Evolutionary conservation across 2,113 vertebrate genomes (phyloP).

Genomic region (Sphyrna mokarran): DNA sequence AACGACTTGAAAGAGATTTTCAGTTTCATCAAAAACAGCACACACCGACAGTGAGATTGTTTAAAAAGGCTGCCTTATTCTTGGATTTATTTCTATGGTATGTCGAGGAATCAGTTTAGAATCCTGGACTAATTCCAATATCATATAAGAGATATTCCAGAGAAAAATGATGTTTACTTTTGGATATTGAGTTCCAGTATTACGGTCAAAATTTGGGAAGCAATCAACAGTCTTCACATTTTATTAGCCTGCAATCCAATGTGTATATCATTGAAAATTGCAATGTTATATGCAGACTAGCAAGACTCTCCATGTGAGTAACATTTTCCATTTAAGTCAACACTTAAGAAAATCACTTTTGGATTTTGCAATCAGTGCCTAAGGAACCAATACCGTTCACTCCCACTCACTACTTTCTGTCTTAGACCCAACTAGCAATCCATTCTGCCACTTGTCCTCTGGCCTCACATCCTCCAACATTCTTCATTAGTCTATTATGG

Average conservation of each 20-base stretch:
- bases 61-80: neutral
- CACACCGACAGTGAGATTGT: neutral
- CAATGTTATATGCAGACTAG: neutral
- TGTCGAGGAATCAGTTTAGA: neutral
- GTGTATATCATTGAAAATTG: neutral
- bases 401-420: too few relatives aligned
- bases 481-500: too few relatives aligned
- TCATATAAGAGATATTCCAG: neutral
- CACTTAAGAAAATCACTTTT: neutral
- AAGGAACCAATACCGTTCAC: neutral
- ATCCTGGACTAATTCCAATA: neutral
- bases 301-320: neutral
- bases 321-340: neutral
- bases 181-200: neutral
- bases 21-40: neutral
- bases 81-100: neutral
- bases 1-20: constrained; percentile 1
- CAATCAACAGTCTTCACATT: neutral
- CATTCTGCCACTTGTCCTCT: too few relatives aligned
- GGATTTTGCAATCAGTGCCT: neutral
- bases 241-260: neutral
- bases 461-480: too few relatives aligned
- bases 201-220: neutral
- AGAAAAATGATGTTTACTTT: neutral
- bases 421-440: too few relatives aligned